Conservation (phyloP, 92 coral and sea anemone genomes). For the Epizoanthus illoricatus region DNA sequence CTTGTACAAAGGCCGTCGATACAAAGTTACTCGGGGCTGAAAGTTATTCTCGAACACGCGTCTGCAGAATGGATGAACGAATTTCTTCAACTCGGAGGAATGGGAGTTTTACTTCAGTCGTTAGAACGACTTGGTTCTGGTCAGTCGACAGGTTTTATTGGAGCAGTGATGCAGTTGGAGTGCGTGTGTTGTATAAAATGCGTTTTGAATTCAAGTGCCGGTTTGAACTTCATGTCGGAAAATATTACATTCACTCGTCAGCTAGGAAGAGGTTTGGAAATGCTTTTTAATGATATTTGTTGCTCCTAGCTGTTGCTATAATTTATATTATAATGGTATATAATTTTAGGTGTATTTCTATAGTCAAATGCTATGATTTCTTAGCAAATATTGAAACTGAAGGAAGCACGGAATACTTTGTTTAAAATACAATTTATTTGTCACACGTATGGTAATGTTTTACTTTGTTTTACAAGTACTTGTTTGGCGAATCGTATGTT, state of each 20-base stretch:
- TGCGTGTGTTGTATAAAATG: slow-evolving; percentile 81
- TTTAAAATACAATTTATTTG: too few relatives aligned
- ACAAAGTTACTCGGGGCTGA: slow-evolving; percentile 70
- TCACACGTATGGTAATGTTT: too few relatives aligned
- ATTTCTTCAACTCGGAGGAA: slow-evolving; percentile 73
- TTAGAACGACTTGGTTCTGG: slow-evolving; percentile 62
- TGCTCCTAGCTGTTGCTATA: background rate
- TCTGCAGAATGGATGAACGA: slow-evolving; percentile 73
- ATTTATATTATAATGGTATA: too few relatives aligned
- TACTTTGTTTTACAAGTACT: too few relatives aligned
- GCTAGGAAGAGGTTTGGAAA: slow-evolving; percentile 69
- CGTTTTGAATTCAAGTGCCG: slow-evolving; percentile 76
- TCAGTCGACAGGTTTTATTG: slow-evolving; percentile 51
- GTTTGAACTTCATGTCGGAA: slow-evolving; percentile 74
- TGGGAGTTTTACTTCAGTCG: slow-evolving; percentile 73
- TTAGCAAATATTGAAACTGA: background rate
- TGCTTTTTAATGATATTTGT: background rate
- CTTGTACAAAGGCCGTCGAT: slow-evolving; percentile 66
- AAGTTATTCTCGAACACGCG: slow-evolving; percentile 60
- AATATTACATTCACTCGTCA: slow-evolving; percentile 68
- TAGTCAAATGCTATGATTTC: background rate
- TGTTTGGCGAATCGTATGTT: too few relatives aligned
- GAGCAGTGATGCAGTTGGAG: slow-evolving; percentile 70
- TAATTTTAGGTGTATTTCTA: background rate
- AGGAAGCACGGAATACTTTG: too few relatives aligned